These are phyloP conservation scores for Adoxophyes honmai DNA, from an alignment of 1,140 invertebrate species.

Conservation along the genomic window DNA sequence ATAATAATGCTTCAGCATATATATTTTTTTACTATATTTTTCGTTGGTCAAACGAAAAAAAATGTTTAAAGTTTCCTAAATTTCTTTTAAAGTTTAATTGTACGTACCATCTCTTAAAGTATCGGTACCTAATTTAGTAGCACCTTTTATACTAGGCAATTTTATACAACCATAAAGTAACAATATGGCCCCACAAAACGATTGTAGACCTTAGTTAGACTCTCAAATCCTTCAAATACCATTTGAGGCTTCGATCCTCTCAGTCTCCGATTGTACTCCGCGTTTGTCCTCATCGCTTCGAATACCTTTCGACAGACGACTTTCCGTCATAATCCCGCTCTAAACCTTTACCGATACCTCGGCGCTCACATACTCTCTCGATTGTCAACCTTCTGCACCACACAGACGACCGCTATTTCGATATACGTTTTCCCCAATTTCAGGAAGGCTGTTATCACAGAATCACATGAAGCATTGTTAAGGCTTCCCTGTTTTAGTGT, in stretches of 20 bases:
- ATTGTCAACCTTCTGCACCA: constrained; percentile 17
- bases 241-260: neutral
- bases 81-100: no score
- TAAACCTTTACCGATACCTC: constrained; percentile 25
- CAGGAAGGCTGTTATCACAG: constrained; percentile 1
- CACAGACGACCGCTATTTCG: constrained; percentile 2
- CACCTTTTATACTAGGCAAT: no score
- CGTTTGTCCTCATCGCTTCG: constrained; percentile 30
- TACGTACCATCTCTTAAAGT: no score
- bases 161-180: no score
- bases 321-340: constrained; percentile 31
- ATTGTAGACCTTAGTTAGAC: neutral
- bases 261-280: neutral
- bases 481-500: constrained; percentile 4
- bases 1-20: no score
- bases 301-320: constrained; percentile 25
- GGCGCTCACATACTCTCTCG: constrained; percentile 9
- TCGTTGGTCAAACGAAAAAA: no score
- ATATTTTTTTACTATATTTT: no score
- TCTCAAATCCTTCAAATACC: neutral
- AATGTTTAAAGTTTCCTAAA: no score
- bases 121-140: no score
- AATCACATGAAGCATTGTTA: constrained; percentile 11
- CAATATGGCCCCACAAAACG: no score
- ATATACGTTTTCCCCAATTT: neutral